phyloP scores from a whole-genome alignment of 1,140 invertebrate genomes.

The Drosophila kohkoa region DNA sequence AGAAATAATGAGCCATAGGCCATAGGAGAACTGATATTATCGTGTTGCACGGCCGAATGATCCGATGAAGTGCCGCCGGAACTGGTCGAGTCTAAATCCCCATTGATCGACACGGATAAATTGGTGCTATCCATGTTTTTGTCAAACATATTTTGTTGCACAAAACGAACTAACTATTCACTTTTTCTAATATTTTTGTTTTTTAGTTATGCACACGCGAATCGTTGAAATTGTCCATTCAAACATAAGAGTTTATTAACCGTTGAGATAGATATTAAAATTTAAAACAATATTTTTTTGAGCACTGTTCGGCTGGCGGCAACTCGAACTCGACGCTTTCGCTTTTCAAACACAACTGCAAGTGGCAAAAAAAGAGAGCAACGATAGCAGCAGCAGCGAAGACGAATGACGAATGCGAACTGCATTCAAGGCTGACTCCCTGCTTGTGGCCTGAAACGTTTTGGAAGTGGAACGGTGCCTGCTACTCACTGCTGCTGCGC shows the following conservation, averaged over 20 bases:
- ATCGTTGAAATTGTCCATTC: slow-evolving; percentile 3
- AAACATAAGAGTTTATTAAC: neutral
- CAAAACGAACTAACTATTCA: neutral
- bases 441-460: slow-evolving; percentile 51
- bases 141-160: slow-evolving; percentile 66
- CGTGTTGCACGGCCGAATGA: slow-evolving; percentile 76
- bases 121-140: slow-evolving; percentile 78
- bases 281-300: slow-evolving; percentile 24
- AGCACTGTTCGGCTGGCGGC: slow-evolving; percentile 19
- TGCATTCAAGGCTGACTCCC: slow-evolving; percentile 60
- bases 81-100: slow-evolving; percentile 81
- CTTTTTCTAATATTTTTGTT: neutral
- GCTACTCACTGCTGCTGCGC: neutral
- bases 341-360: slow-evolving; percentile 77
- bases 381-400: slow-evolving; percentile 31
- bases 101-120: slow-evolving; percentile 71
- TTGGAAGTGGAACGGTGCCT: slow-evolving; percentile 31
- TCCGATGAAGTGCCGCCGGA: slow-evolving; percentile 82
- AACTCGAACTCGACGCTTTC: slow-evolving; percentile 64
- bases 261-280: neutral
- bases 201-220: slow-evolving; percentile 8
- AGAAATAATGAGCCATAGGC: slow-evolving; percentile 78
- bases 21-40: slow-evolving; percentile 79
- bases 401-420: slow-evolving; percentile 40
- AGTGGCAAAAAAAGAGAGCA: slow-evolving; percentile 41